phyloP scores from a whole-genome alignment of 1,140 invertebrate species.

The Anthonomus grandis region DNA sequence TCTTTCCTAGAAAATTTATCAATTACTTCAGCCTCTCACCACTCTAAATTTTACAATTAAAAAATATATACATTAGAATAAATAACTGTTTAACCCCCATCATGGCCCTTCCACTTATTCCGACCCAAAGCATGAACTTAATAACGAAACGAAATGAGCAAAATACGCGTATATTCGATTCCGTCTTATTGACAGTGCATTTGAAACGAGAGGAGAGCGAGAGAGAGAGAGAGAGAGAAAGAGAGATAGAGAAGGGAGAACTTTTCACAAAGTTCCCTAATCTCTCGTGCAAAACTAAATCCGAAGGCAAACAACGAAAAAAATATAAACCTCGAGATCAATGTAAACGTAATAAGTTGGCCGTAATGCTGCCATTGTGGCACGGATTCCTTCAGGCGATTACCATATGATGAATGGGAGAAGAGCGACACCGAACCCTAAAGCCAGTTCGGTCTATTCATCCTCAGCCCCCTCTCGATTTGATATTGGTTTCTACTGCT shows the following conservation, averaged over 20 bases:
- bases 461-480: constrained; percentile 35
- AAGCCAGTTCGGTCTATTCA: constrained; percentile 28
- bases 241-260: too few species aligned
- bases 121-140: too few species aligned
- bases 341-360: constrained; percentile 51
- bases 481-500: constrained; percentile 51
- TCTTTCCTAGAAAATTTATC: too few species aligned
- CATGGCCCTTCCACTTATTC: too few species aligned
- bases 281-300: constrained; percentile 26
- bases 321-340: constrained; percentile 45
- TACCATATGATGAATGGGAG: constrained; percentile 45
- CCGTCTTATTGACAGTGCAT: constrained; percentile 8
- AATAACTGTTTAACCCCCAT: too few species aligned
- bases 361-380: constrained; percentile 49
- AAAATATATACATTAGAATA: too few species aligned
- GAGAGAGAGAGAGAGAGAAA: too few species aligned
- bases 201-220: too few species aligned
- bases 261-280: constrained; percentile 18
- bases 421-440: constrained; percentile 31
- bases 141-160: too few species aligned
- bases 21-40: too few species aligned
- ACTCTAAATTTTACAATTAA: too few species aligned
- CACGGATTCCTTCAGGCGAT: constrained; percentile 48
- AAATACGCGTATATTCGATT: too few species aligned
- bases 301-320: constrained; percentile 24